phyloP scores from a whole-genome alignment of 2,113 vertebrate genomes.

The Spea multiplicata region DNA sequence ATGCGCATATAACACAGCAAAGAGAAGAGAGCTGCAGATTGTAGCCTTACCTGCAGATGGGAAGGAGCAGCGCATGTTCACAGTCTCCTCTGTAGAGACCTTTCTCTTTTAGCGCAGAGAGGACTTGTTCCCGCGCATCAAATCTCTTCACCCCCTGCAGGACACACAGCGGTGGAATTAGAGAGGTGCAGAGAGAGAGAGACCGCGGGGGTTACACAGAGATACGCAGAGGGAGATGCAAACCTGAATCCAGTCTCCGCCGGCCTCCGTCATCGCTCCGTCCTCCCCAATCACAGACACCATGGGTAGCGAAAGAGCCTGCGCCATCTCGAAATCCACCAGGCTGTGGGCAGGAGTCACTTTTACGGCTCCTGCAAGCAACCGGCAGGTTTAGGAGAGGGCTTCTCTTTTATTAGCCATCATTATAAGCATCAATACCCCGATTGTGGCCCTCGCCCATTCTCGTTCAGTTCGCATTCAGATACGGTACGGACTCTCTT shows the following conservation, averaged over 20 bases:
- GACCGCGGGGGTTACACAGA: neutral
- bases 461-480: too few species aligned
- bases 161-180: neutral
- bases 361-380: slow-evolving; percentile 72
- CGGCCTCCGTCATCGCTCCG: slow-evolving; percentile 70
- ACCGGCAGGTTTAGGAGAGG: neutral
- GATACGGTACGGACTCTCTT: too few species aligned
- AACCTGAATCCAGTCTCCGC: slow-evolving; percentile 85
- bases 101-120: slow-evolving; percentile 70
- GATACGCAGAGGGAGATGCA: neutral
- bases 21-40: too few species aligned
- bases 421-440: too few species aligned
- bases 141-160: slow-evolving; percentile 79
- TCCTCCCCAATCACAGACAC: slow-evolving; percentile 77
- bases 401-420: too few species aligned
- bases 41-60: slow-evolving; percentile 78
- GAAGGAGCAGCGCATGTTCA: slow-evolving; percentile 77
- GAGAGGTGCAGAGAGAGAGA: neutral
- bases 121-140: slow-evolving; percentile 73
- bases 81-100: slow-evolving; percentile 70
- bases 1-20: too few species aligned
- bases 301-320: slow-evolving; percentile 67
- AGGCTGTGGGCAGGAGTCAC: slow-evolving; percentile 83
- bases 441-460: too few species aligned
- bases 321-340: slow-evolving; percentile 74